Percentiles rank a stretch among this genome's conserved stretches.
These are phyloP conservation scores for Tragelaphus strepsiceros DNA, from an alignment of 2,113 vertebrate genomes.

Conservation along the genomic window DNA sequence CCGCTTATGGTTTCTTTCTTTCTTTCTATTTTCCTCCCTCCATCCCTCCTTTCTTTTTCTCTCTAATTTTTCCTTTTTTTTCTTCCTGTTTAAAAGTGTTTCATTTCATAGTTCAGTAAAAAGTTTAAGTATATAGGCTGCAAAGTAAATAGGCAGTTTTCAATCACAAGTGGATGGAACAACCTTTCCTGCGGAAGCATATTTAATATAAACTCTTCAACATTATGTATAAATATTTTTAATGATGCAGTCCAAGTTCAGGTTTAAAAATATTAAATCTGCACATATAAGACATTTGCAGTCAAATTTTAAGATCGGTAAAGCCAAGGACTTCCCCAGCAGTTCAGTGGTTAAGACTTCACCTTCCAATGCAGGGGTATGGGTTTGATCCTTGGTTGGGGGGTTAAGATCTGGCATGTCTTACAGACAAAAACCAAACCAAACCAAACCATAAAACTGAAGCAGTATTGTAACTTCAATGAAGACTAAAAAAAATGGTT, in stretches of 20 bases:
- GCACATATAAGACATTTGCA: neutral
- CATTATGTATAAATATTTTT: neutral
- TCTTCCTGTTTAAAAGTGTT: conserved; percentile 34
- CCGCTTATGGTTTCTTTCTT: neutral
- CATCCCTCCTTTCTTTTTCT: too few relatives aligned
- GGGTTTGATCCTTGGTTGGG: neutral
- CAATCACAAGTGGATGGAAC: neutral
- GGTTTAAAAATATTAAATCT: neutral
- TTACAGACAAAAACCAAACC: neutral
- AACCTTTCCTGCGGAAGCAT: neutral
- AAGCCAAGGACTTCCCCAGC: neutral
- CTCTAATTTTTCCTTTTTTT: neutral
- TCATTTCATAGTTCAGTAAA: conserved; percentile 58
- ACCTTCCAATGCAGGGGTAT: neutral
- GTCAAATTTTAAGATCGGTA: neutral
- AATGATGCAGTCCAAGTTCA: neutral
- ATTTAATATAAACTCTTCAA: neutral
- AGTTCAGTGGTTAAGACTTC: neutral
- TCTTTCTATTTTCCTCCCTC: neutral
- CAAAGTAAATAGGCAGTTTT: conserved; percentile 25
- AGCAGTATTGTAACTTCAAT: neutral
- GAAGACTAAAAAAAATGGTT: neutral
- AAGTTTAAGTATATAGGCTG: conserved; percentile 47
- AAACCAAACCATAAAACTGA: neutral
- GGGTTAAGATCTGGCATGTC: neutral